Base-by-base conservation (phyloP, 2,888 invertebrate genomes). In the Dione vanillae region DNA sequence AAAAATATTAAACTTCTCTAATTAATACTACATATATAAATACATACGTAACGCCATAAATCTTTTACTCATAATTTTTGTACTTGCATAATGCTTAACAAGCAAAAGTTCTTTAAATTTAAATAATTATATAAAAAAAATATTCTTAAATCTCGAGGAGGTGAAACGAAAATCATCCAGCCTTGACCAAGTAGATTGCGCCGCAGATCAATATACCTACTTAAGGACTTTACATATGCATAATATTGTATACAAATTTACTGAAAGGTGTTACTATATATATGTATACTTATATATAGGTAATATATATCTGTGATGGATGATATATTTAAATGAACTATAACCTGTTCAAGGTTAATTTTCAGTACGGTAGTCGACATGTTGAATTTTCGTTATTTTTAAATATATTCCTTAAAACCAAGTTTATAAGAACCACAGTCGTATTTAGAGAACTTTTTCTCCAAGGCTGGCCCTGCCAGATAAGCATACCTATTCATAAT, bases 391-490 rank as follows among this genome's bases (percentile, higher is more conserved):
- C 20, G 16, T 43, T 54, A 43, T 52, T 49, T 27, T 40, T 27
- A 16, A 66, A 56, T 45, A 37, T 47, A 56, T 56, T 47, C 37
- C 56, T 66, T 66, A 56, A 54, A 45, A 0, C 9, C 14, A 43
- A 35, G 35, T 45, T 35, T 35, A 20, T 66, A 66, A 66, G 56
- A 41, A 58, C 41, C 41, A 58, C 58, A 41, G 58, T 58, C 58
- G 20, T 40, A 35, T 14, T 37, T 8, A 19, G 61, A 61, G 43
- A 27, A 37, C 49, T 62, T 68, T 68, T 68, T 68, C 67, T 62
- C 49, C 41, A 35, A 68, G 68, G 61, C 45, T 45, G 45, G 69
- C 64, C 54, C 69, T 56, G 62, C 37, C 52, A 54, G 68, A 61
- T 62, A 68, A 54, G 52, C 37, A 37, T 61, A 61, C 52, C 27